Evolutionary conservation across 2,113 vertebrate species (phyloP), one percentile per base, ranked within the genome.

Genomic region (Corythaixoides concolor): DNA sequence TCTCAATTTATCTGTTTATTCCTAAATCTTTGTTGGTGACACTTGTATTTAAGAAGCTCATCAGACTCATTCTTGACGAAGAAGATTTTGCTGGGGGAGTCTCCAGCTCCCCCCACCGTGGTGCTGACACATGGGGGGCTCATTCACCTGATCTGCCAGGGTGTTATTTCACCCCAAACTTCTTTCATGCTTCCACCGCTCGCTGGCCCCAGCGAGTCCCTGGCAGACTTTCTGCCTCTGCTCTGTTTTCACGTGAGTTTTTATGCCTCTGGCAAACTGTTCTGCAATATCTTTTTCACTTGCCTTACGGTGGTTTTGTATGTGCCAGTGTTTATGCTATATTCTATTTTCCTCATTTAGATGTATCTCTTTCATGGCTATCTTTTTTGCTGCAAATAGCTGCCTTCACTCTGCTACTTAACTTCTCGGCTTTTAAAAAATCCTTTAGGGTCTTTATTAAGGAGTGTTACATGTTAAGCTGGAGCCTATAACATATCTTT

Each of bases 261-360:
- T 77, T 50, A 89, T 70, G 79, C 82, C 96, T 90, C 77, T 90
- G 88, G 85, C 89, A 84, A 93, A 84, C 13, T 41, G 63, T 41
- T 95, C 35, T 52, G 72, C 56, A 86, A 19, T 26, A 63, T 16
- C 73, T n/a, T 89, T 93, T 81, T 33, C 60, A 11, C 68, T 77
- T 52, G 20, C 76, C 73, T 74, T 50, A 68, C 60, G 47, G 64
- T 58, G 76, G 63, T 80, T 93, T 90, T 69, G 16, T 77, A 74
- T 63, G 86, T 60, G 41, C 58, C 32, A 24, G 53, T 58, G 41
- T 66, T 90, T 80, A 53, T 70, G 68, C 41, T 80, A 2, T 50
- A 41, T 76, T 88, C 45, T 67, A 6, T 83, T 86, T 90, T 77
- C 50, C 58, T 91, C 32, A 62, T 45, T 89, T 32, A 33, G 33